A percentile compares a stretch with the other conserved stretches of the same genome.
phyloP scores from a whole-genome alignment of 2,888 invertebrate genomes.

The Pasiphila rectangulata region DNA sequence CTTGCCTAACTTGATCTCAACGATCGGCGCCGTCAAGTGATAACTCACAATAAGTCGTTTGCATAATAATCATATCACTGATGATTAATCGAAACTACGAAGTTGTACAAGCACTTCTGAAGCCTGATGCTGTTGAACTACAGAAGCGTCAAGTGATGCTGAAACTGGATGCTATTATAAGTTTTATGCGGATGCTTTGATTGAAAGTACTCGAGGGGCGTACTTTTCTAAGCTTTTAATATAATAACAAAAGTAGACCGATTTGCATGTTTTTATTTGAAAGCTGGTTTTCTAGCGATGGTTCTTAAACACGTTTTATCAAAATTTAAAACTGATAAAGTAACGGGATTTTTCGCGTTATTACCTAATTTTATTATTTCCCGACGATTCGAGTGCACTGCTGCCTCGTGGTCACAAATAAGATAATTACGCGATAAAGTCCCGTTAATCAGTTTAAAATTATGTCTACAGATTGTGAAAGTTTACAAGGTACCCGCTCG shows the following conservation, averaged over 20 bases:
- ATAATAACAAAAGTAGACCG: not conserved
- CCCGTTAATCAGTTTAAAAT: no score
- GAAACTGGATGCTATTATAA: slow-evolving; percentile 3
- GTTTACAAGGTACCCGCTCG: no score
- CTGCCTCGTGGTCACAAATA: no score
- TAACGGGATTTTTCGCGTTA: no score
- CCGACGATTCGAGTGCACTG: no score
- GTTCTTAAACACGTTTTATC: no score
- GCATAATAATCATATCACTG: slow-evolving; percentile 65
- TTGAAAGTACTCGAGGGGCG: not conserved
- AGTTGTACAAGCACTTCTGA: slow-evolving; percentile 6
- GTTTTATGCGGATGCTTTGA: not conserved
- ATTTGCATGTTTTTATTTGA: no score
- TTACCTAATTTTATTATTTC: no score
- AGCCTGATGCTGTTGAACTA: not conserved
- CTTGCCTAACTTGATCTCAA: slow-evolving; percentile 75
- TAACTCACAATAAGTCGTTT: slow-evolving; percentile 74
- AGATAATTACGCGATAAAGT: no score
- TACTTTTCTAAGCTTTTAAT: not conserved
- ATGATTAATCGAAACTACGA: slow-evolving; percentile 21
- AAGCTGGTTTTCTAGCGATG: no score
- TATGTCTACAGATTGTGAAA: no score
- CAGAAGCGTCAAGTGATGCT: not conserved
- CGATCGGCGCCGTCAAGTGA: slow-evolving; percentile 64
- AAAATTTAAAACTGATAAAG: no score